Evolutionary conservation across 2,113 vertebrate genomes (phyloP), one percentile per base, ranked within the genome.

Genomic region (Daboia siamensis): DNA sequence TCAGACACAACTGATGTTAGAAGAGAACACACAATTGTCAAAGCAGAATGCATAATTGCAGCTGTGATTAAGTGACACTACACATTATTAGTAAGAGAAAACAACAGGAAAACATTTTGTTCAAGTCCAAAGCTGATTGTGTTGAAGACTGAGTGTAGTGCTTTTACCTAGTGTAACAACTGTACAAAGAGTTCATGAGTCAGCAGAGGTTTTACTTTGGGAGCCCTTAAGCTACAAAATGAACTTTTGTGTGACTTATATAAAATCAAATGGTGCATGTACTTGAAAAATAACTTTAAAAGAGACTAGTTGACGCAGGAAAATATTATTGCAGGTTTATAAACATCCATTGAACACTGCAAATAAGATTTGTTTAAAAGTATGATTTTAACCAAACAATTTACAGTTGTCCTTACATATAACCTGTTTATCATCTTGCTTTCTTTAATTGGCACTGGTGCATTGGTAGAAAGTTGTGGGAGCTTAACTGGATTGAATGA

Each of bases 141-240:
- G 61, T 87, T 59, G 52, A 88, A 91, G 26, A 6, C 44, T n/a
- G 33, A 64, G 90, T 23, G 26, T 48, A 54, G 6, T 26, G 48
- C 24, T 55, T 46, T 87, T 89, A 87, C 89, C 51, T 52, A 15
- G 88, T n/a, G 29, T 54, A 90, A 80, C 74, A 86, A 90, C 74
- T 80, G 61, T 87, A 88, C 52, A 91, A 93, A 48, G 52, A 88
- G 8, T 12, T 13, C 52, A 84, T 93, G 61, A 91, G 54, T 80
- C 92, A 88, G 89, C 61, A 46, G 33, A 90, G 85, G 39, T 48
- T 89, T 90, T 51, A 85, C 13, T 88, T 44, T 10, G 20, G 89
- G 85, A 93, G 86, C 90, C 20, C 46, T 80, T 91, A 74, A 93
- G 86, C 55, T 51, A 90, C 85, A 87, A 88, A 87, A 91, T 51